Base-by-base conservation (phyloP, 2,888 invertebrate species). In the Diabrotica balteata region DNA sequence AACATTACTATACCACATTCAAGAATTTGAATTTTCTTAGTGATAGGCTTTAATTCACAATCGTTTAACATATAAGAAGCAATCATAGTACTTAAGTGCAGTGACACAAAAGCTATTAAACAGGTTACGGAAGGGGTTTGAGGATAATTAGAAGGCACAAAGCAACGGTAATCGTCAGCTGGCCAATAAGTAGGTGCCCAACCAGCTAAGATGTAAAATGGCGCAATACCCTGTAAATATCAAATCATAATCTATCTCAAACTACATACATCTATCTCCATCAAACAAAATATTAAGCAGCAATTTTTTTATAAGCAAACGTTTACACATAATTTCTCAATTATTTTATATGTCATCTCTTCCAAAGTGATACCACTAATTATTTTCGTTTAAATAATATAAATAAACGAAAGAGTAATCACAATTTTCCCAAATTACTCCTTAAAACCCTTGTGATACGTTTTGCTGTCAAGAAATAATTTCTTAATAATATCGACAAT, bases 91-190 rank as follows among this genome's bases (percentile, higher is more conserved):
- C 59, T 69, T 71, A 75, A 64, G 81, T 81, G 81, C 81, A 80
- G 80, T 81, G 81, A 81, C 79, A 81, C 80, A 80, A 81, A 81
- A 81, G 81, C 81, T 80, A 79, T 77, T 77, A 76, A 73, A 73
- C 72, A 75, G 69, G 72, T 69, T 52, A 69, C 68, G 75, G 72
- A 78, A 79, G 78, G 67, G 75, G 76, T 78, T 77, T 74, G 73
- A 73, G 76, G 74, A 76, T 78, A 77, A 82, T 78, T 78, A 82
- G 82, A 84, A 83, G 84, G 83, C 83, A 84, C 83, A 82, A 72
- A 84, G 82, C 82, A 83, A 81, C 81, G 81, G 80, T 80, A 76
- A 76, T 74, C 76, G 74, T 46, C 11, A 75, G 74, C 77, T 80
- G 77, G 74, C 72, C 68, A 74, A 73, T 74, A 75, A 69, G 51